Evolutionary conservation across 2,888 invertebrate species (phyloP), one percentile per base, ranked within the genome.

Genomic region (Temnothorax ravouxi): DNA sequence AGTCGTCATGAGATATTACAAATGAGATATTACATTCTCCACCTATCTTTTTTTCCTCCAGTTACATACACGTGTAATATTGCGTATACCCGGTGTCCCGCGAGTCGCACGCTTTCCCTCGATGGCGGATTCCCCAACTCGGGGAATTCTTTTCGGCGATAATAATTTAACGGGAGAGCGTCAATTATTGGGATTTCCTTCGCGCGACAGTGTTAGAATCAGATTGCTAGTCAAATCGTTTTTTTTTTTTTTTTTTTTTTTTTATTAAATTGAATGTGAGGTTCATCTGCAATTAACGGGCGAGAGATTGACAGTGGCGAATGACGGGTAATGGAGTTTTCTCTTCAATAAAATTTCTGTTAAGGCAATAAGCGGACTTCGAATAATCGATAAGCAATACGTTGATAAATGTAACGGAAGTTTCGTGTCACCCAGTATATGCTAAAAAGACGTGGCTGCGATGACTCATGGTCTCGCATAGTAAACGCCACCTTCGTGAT

Each of bases 401-500:
- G 18, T 13, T 29, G 5, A 47, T 41, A 9, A 25, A 67, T 4
- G 13, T 2, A 44, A 34, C 1, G 21, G 25, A 47, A 56, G 50
- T 71, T 79, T 47, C 13, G 56, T n/a, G 13, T 50, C 71, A 72
- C 79, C 72, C 79, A 9, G 79, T 80, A 38, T 38, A 61, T 34
- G 38, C 38, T 77, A 83, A 83, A 83, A 64, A 86, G 86, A 56
- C 83, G 75, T 71, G 9, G 83, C 44, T 38, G 64, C n/a, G 72
- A 38, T 88, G 88, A 88, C 67, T 88, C 88, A 88, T 75, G 38
- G 29, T 41, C 77, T 79, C 41, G 86, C 79, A 76, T 67, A 61
- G 34, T 75, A 52, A 84, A 84, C 83, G 64, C 54, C 80, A 69
- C 74, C 77, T 87, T 71, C 34, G 52, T 44, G 69, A 74, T 77